Percentiles rank a stretch among this genome's conserved stretches.
Conservation (phyloP, 2,888 invertebrate genomes). For the Eilema depressum region DNA sequence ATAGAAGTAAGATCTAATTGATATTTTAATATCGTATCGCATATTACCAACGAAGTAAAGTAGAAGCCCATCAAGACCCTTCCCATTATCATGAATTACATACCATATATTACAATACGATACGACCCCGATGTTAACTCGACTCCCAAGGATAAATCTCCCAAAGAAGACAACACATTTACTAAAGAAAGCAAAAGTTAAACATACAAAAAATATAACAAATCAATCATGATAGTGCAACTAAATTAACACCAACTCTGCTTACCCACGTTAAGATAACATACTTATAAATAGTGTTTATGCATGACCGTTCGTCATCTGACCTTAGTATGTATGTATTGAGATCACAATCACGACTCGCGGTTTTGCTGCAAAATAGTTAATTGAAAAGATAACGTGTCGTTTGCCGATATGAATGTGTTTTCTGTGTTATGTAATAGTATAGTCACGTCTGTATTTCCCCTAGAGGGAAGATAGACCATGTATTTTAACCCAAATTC, state of each 20-base stretch:
- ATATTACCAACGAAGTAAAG: too few relatives aligned
- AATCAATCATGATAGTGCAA: conserved; percentile 3
- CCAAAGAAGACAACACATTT: too few relatives aligned
- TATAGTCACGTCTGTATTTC: not conserved
- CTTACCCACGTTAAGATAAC: not conserved
- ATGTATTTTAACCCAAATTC: not conserved
- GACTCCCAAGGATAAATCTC: too few relatives aligned
- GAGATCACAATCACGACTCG: conserved; percentile 15
- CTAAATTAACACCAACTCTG: not conserved
- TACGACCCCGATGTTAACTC: too few relatives aligned
- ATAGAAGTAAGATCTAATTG: too few relatives aligned
- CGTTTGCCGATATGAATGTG: not conserved
- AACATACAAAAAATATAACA: not conserved
- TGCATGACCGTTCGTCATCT: conserved; percentile 27
- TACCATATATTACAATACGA: too few relatives aligned
- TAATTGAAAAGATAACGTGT: conserved; percentile 24
- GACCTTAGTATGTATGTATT: conserved; percentile 37
- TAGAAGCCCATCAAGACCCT: too few relatives aligned
- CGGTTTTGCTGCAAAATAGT: conserved; percentile 17
- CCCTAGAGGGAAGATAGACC: not conserved
- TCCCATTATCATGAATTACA: too few relatives aligned
- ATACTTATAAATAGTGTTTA: conserved; percentile 12
- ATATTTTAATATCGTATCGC: too few relatives aligned
- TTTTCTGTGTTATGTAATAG: not conserved
- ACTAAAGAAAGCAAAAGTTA: too few relatives aligned